phyloP scores from a whole-genome alignment of 2,797 vertebrate species.

The Babyrousa celebensis region DNA sequence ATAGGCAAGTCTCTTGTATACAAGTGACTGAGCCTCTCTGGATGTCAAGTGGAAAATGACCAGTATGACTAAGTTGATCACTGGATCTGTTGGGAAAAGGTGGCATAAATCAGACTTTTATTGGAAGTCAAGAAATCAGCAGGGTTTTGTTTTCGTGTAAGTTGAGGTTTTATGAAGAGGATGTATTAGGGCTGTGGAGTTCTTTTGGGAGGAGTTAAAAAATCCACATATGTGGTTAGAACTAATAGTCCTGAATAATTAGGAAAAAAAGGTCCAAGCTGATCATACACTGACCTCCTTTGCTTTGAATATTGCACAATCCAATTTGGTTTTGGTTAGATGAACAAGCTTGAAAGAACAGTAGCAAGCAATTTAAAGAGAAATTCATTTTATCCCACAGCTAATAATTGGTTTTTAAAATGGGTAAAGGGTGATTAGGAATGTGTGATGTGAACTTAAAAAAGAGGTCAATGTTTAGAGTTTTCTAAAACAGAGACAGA shows the following conservation, averaged over 20 bases:
- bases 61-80: neutral
- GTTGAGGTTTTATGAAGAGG: constrained; percentile 1
- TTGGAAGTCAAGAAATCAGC: constrained; percentile 43
- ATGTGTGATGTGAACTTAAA: constrained; percentile 4
- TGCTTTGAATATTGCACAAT: neutral
- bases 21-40: neutral
- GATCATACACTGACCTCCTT: neutral
- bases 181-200: neutral
- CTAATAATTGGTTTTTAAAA: neutral
- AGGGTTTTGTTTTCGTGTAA: constrained; percentile 37
- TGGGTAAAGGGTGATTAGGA: neutral
- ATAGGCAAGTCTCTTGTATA: neutral
- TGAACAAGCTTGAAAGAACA: constrained; percentile 33
- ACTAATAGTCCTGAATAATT: constrained; percentile 55
- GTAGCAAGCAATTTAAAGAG: constrained; percentile 38
- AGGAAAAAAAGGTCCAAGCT: neutral
- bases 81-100: neutral
- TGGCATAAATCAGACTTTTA: constrained; percentile 33
- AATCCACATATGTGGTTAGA: neutral
- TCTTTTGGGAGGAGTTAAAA: neutral
- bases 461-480: neutral
- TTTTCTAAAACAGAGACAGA: constrained; percentile 5
- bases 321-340: constrained; percentile 41
- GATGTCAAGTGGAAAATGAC: neutral
- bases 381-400: neutral